A percentile compares a stretch with the other conserved stretches of the same genome.
Conservation (phyloP, 2,113 vertebrate species). For the Sardina pilchardus region DNA sequence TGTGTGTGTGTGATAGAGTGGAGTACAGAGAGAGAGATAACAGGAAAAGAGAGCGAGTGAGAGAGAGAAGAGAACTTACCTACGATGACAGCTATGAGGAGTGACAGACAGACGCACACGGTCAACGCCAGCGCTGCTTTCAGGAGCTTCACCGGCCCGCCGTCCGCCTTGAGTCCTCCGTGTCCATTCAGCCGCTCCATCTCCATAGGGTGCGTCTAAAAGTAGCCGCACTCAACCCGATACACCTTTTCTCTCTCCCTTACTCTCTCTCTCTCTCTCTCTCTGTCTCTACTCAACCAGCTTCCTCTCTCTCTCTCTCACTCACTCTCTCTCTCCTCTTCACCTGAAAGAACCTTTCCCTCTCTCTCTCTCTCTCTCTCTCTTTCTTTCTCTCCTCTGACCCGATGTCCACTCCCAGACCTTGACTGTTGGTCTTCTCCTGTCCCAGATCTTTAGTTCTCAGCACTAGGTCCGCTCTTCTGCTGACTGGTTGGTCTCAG, state of each 20-base stretch:
- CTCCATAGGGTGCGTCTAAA: conserved; percentile 58
- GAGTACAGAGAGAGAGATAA: background rate
- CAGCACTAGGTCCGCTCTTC: background rate
- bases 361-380: background rate
- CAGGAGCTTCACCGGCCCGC: conserved; percentile 53
- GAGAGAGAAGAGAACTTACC: conserved; percentile 59
- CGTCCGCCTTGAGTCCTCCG: conserved; percentile 58
- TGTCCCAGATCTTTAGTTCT: conserved; percentile 33
- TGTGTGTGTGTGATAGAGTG: conserved; percentile 34
- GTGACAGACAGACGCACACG: conserved; percentile 62
- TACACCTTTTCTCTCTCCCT: background rate
- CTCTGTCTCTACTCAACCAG: background rate
- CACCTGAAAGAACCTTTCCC: background rate
- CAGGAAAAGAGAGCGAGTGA: background rate
- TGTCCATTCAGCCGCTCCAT: conserved; percentile 62
- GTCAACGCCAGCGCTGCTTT: conserved; percentile 66
- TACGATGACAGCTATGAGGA: conserved; percentile 72
- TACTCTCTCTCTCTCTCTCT: background rate
- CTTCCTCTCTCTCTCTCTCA: background rate
- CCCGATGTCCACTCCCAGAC: background rate
- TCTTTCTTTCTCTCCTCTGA: background rate
- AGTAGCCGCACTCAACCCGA: background rate
- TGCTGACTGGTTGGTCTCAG: conserved; percentile 21
- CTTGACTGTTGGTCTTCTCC: conserved; percentile 38
- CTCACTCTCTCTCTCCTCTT: background rate